These are phyloP conservation scores for Turritopsis dohrnii DNA, from an alignment of 30 jellyfish, hydroid and myxozoan species.

Conservation along the genomic window DNA sequence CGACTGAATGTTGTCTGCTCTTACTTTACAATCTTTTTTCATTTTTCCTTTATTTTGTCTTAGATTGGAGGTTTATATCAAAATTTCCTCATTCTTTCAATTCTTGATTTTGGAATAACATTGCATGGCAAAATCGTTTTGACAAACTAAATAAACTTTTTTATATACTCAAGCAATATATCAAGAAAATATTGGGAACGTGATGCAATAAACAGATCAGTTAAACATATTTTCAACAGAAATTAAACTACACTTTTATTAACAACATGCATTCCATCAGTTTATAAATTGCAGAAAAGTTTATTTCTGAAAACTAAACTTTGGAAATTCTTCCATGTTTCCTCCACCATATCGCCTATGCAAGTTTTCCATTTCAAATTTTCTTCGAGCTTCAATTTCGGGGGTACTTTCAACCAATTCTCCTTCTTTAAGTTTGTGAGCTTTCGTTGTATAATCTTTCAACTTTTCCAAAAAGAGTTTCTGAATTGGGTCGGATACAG, in stretches of 20 bases:
- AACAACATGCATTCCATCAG: not conserved
- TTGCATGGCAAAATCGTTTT: too few relatives aligned
- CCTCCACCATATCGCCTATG: constrained; percentile 79
- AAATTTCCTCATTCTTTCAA: too few relatives aligned
- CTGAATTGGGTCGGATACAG: constrained; percentile 75
- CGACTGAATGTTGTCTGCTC: too few relatives aligned
- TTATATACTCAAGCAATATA: too few relatives aligned
- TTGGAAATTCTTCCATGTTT: constrained; percentile 72
- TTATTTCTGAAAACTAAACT: constrained; percentile 59
- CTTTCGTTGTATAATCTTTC: constrained; percentile 54
- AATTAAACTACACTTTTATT: not conserved
- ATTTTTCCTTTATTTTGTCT: too few relatives aligned
- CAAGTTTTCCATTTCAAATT: constrained; percentile 53
- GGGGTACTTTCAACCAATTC: constrained; percentile 57
- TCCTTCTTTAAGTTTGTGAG: constrained; percentile 58
- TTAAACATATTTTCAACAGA: not conserved
- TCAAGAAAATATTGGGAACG: too few relatives aligned
- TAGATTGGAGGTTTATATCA: too few relatives aligned
- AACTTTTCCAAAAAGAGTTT: constrained; percentile 63
- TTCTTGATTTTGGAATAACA: too few relatives aligned
- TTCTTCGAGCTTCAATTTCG: constrained; percentile 48
- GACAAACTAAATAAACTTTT: too few relatives aligned
- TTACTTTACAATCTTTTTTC: too few relatives aligned
- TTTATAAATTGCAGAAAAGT: not conserved
- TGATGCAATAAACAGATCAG: not conserved